Percentiles rank a stretch among this genome's conserved stretches.
Evolutionary conservation across 2,797 vertebrate species (phyloP).

Genomic region (Scomberomorus guttatus): DNA sequence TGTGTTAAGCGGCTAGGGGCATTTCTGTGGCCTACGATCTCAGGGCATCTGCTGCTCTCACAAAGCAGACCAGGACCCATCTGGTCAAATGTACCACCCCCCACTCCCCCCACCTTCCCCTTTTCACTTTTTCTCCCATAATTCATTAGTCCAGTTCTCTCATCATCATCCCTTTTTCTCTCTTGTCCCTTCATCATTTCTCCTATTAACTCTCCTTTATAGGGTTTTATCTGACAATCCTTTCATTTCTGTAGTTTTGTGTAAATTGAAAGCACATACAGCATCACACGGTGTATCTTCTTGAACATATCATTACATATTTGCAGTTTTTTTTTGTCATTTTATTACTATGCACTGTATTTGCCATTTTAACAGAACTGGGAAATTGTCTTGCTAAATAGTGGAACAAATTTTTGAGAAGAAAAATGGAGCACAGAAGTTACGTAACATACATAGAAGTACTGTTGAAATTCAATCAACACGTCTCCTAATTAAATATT

Average conservation of each 20-base stretch:
- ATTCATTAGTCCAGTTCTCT: conserved; percentile 35
- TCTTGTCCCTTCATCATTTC: background rate
- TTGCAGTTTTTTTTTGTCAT: conserved; percentile 2
- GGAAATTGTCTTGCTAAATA: background rate
- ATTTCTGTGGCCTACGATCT: conserved; percentile 68
- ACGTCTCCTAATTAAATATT: conserved; percentile 11
- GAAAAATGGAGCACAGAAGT: background rate
- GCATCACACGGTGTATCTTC: background rate
- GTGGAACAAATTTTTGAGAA: background rate
- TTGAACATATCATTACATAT: background rate
- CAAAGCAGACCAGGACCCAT: conserved; percentile 76
- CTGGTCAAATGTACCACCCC: conserved; percentile 65
- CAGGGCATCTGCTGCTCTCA: conserved; percentile 82
- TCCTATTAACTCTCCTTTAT: background rate
- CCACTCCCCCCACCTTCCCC: background rate
- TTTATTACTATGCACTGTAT: background rate
- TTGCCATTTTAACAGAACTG: background rate
- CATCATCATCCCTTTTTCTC: conserved; percentile 5
- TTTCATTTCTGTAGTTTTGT: background rate
- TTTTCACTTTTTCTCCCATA: conserved; percentile 27
- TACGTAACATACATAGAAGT: background rate
- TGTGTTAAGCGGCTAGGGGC: conserved; percentile 51
- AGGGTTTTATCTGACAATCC: background rate
- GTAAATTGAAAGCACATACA: background rate
- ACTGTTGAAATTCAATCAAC: conserved; percentile 13